These are phyloP conservation scores for Oxyteleia sp. DNA, from an alignment of 2,888 invertebrate genomes.

Conservation along the genomic window DNA sequence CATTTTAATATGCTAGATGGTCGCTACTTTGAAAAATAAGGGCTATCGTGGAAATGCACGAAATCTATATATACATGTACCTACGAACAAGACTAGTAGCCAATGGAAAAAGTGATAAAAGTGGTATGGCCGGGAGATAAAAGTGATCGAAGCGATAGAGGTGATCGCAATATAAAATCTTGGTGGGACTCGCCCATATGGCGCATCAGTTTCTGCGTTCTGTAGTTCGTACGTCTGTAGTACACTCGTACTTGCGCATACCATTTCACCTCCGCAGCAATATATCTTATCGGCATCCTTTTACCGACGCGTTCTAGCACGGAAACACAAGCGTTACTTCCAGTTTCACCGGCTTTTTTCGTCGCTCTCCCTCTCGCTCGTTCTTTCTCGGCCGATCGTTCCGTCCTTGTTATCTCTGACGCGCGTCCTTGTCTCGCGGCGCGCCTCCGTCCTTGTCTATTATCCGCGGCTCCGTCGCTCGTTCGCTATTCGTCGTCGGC, in stretches of 20 bases:
- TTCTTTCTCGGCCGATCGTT: too few relatives aligned
- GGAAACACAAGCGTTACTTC: slow-evolving; percentile 72
- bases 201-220: slow-evolving; percentile 73
- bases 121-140: slow-evolving; percentile 74
- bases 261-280: slow-evolving; percentile 73
- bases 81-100: slow-evolving; percentile 38
- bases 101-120: slow-evolving; percentile 70
- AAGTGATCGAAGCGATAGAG: slow-evolving; percentile 78
- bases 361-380: slow-evolving; percentile 3
- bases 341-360: slow-evolving; percentile 14
- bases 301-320: slow-evolving; percentile 53
- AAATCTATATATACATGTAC: slow-evolving; percentile 13
- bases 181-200: slow-evolving; percentile 78
- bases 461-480: too few relatives aligned
- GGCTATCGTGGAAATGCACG: slow-evolving; percentile 9
- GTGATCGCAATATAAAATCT: slow-evolving; percentile 81
- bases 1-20: slow-evolving; percentile 17
- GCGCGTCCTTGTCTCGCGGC: too few relatives aligned
- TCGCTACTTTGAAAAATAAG: slow-evolving; percentile 18
- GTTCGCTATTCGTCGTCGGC: too few relatives aligned
- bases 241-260: slow-evolving; percentile 75
- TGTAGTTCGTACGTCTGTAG: slow-evolving; percentile 72
- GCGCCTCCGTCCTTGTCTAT: too few relatives aligned
- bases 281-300: slow-evolving; percentile 78
- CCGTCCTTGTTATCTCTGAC: too few relatives aligned